Conservation (phyloP, 2,888 invertebrate species). For the Anaspis maculata region DNA sequence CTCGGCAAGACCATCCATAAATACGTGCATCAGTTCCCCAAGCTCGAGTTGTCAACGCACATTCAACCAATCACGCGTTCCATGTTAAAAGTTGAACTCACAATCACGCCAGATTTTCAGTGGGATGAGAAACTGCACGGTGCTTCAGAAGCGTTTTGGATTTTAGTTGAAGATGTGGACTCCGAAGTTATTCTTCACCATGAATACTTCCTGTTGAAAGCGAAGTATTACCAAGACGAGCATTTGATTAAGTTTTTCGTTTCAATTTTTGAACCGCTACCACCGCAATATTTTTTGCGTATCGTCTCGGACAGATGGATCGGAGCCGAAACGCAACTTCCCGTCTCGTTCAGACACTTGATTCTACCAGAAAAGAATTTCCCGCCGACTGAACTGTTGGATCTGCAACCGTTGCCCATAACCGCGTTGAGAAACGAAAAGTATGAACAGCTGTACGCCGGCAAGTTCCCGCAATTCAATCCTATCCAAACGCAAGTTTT, state of each 20-base stretch:
- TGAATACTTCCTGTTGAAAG: slow-evolving; percentile 85
- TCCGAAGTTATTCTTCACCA: slow-evolving; percentile 89
- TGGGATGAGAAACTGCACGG: slow-evolving; percentile 95
- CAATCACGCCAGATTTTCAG: slow-evolving; percentile 97
- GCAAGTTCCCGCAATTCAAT: slow-evolving; percentile 89
- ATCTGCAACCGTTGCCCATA: slow-evolving; percentile 91
- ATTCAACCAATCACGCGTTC: slow-evolving; percentile 95
- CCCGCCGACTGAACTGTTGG: slow-evolving; percentile 94
- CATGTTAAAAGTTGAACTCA: slow-evolving; percentile 89
- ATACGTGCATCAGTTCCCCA: slow-evolving; percentile 94
- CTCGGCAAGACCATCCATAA: slow-evolving; percentile 92
- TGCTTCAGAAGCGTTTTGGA: slow-evolving; percentile 81
- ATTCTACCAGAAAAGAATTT: slow-evolving; percentile 97
- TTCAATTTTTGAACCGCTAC: slow-evolving; percentile 95
- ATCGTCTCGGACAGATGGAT: slow-evolving; percentile 89
- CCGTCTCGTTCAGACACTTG: slow-evolving; percentile 94
- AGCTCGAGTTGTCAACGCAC: slow-evolving; percentile 90
- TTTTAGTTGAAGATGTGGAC: slow-evolving; percentile 80
- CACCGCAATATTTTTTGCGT: slow-evolving; percentile 94
- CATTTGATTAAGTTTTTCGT: slow-evolving; percentile 97
- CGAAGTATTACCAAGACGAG: slow-evolving; percentile 90
- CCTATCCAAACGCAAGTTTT: slow-evolving; percentile 99
- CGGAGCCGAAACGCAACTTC: slow-evolving; percentile 90
- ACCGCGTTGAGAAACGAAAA: slow-evolving; percentile 82
- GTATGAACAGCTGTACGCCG: slow-evolving; percentile 78